phyloP scores from a whole-genome alignment of 2,113 vertebrate species.

The Lamprotornis superbus region DNA sequence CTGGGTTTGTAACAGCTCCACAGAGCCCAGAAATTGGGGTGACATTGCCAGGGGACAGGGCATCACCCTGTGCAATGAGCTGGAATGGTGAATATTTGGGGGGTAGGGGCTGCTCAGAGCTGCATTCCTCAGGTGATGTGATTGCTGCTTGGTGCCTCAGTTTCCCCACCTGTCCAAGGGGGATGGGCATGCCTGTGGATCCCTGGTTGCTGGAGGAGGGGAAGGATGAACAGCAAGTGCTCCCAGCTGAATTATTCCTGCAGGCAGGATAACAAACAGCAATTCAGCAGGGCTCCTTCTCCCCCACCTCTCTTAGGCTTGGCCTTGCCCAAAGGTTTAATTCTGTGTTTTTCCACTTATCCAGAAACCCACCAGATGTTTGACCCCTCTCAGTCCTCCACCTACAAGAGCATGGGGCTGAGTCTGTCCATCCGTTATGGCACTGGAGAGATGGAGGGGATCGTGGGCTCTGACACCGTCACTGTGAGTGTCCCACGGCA shows the following conservation, averaged over 20 bases:
- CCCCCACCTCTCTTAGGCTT: not conserved
- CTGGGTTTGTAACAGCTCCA: fast-evolving
- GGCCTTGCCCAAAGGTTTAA: not conserved
- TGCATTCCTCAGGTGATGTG: not conserved
- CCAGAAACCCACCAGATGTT: slow-evolving; percentile 67
- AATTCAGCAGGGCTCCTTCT: not conserved
- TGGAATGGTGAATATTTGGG: not conserved
- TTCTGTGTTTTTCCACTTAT: not conserved
- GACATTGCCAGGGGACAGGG: not conserved
- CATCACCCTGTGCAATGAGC: fast-evolving
- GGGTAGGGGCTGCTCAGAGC: not conserved
- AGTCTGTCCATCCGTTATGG: slow-evolving; percentile 57
- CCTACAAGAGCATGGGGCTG: slow-evolving; percentile 44
- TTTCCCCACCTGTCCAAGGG: not conserved
- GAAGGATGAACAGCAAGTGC: not conserved
- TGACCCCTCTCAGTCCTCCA: slow-evolving; percentile 61
- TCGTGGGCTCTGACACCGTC: slow-evolving; percentile 55
- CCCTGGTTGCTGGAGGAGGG: not conserved
- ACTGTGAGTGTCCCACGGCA: slow-evolving; percentile 19
- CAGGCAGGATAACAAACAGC: not conserved
- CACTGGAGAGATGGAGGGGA: slow-evolving; percentile 62
- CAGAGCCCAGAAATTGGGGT: not conserved
- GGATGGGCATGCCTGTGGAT: not conserved
- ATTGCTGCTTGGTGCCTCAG: not conserved
- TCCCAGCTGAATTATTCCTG: not conserved